These are phyloP conservation scores for Neolamprologus brichardi DNA, from an alignment of 2,113 vertebrate species.

Conservation along the genomic window DNA sequence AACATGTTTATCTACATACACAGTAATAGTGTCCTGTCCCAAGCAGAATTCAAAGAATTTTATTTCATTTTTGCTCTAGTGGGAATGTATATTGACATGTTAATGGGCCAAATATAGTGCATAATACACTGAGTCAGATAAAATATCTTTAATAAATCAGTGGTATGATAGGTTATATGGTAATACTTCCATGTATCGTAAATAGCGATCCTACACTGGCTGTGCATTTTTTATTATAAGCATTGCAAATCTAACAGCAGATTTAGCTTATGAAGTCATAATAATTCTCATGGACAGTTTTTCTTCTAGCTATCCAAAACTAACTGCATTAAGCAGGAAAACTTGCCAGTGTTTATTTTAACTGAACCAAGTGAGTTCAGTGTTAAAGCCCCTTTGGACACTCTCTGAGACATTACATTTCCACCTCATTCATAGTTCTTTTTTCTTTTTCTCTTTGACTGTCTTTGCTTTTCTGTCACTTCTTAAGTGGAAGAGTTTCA, in stretches of 20 bases:
- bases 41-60: neutral
- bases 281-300: neutral
- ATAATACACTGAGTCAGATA: fast-evolving
- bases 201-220: neutral
- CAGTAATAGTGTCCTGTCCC: neutral
- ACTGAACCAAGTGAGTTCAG: neutral
- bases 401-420: neutral
- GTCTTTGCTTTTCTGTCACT: neutral
- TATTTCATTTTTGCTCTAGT: neutral
- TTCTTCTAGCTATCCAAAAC: neutral
- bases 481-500: neutral
- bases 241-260: neutral
- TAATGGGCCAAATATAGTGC: neutral
- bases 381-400: neutral
- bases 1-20: neutral
- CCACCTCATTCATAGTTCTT: neutral
- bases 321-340: neutral
- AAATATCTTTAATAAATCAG: neutral
- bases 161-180: neutral
- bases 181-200: neutral
- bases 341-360: neutral
- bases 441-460: neutral
- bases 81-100: neutral
- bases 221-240: neutral
- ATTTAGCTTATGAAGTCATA: neutral